phyloP scores from a whole-genome alignment of 2,888 invertebrate species.

The Embidobia sp. region DNA sequence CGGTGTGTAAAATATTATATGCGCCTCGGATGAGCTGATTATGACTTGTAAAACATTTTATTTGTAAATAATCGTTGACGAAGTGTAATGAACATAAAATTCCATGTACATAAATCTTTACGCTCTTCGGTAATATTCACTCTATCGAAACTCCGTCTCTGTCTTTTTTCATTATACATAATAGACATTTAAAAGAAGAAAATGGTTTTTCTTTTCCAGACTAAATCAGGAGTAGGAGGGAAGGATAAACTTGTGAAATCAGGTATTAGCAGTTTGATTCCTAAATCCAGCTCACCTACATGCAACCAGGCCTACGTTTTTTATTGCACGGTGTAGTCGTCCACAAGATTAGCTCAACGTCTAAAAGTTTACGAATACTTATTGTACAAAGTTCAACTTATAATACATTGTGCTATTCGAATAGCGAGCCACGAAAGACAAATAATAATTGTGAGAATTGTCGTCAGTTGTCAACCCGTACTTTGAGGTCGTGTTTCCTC shows the following conservation, averaged over 20 bases:
- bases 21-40: too few species aligned
- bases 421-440: too few species aligned
- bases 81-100: too few species aligned
- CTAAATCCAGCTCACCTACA: constrained; percentile 73
- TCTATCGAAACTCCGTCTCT: too few species aligned
- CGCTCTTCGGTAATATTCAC: too few species aligned
- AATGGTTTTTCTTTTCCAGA: constrained; percentile 70
- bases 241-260: constrained; percentile 68
- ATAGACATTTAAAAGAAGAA: too few species aligned
- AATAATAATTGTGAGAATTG: constrained; percentile 1
- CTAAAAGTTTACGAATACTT: constrained; percentile 15
- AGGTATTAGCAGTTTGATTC: constrained; percentile 78
- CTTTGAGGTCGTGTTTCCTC: constrained; percentile 3
- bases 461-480: constrained; percentile 5
- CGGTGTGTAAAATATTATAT: too few species aligned
- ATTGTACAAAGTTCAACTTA: constrained; percentile 1
- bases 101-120: too few species aligned
- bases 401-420: constrained; percentile 8
- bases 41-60: too few species aligned
- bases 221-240: constrained; percentile 64
- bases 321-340: constrained; percentile 77
- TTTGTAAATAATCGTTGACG: too few species aligned
- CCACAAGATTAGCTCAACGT: constrained; percentile 63
- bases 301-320: constrained; percentile 76
- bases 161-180: too few species aligned